phyloP scores from a whole-genome alignment of 2,888 invertebrate species.

The Microplitis manilae region DNA sequence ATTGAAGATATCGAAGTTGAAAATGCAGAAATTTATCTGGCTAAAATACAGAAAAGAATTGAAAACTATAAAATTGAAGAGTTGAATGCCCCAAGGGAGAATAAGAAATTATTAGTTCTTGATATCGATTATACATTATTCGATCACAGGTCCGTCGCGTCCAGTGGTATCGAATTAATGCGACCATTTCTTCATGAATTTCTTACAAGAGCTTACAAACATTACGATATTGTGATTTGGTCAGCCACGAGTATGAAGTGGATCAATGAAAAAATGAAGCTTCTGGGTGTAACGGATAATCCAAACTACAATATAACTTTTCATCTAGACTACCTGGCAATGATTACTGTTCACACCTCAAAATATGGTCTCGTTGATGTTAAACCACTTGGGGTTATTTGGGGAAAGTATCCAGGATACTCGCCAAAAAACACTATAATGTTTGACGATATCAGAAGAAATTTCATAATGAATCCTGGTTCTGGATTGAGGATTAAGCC shows the following conservation, averaged over 20 bases:
- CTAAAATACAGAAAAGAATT: constrained; percentile 88
- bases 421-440: constrained; percentile 94
- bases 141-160: constrained; percentile 94
- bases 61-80: constrained; percentile 87
- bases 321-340: constrained; percentile 91
- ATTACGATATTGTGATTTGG: constrained; percentile 98
- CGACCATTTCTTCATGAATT: constrained; percentile 96
- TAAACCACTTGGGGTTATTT: constrained; percentile 96
- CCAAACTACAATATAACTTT: constrained; percentile 92
- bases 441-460: constrained; percentile 96
- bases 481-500: constrained; percentile 92
- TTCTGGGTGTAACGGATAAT: constrained; percentile 88
- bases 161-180: constrained; percentile 91
- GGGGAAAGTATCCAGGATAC: constrained; percentile 95
- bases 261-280: constrained; percentile 97
- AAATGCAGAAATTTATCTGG: constrained; percentile 80
- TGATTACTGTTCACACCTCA: constrained; percentile 94
- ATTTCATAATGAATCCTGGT: constrained; percentile 98
- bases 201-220: constrained; percentile 86
- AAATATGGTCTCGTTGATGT: constrained; percentile 95
- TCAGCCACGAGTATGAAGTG: constrained; percentile 99
- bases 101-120: constrained; percentile 91
- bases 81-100: constrained; percentile 85
- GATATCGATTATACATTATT: constrained; percentile 98
- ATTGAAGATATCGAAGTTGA: constrained; percentile 85